Evolutionary conservation across 2,113 vertebrate species (phyloP), one percentile per base, ranked within the genome.

Genomic region (Notarius lentiginosus): DNA sequence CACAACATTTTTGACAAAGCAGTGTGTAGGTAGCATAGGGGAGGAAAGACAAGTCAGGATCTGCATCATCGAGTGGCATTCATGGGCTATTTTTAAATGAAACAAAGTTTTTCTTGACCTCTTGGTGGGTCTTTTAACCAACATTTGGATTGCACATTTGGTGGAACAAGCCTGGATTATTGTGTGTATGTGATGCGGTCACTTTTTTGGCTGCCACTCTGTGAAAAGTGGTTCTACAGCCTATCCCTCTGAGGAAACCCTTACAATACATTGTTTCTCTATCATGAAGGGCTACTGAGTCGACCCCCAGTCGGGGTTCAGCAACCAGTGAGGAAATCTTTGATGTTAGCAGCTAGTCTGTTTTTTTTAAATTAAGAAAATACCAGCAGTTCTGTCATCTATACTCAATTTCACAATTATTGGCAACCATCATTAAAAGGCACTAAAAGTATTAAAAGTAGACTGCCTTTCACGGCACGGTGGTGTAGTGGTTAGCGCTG

Each of bases 1-100:
- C 75, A 77, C 49, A 55, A 56, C 49, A n/a, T 55, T 55, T 56
- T 79, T 30, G 51, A 56, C 51, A 79, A n/a, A 79, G 51, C 14
- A 79, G n/a, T 79, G 76, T 79, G 76, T 79, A 30, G 76, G 76
- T n/a, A 18, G 51, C 14, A 56, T 7, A 79, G 51, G 76, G 76
- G n/a, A 30, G 76, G 76, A 30, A 79, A 79, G 51, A 49, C 24
- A 18, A 79, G 51, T 12, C 75, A 55, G 49, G 49, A 55, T 77
- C 75, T 77, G 24, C 76, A 30, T 55, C 14, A 56, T 79, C 14
- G 2, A 56, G 49, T 56, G 51, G 14, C 51, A 79, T 55, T 51
- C 73, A 76, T 12, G 5, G 22, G 73, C 22, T 53, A 17, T 76
- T 79, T 79, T 56, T 79, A 30, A 17, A 79, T 56, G 27, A 56